Evolutionary conservation across 1,140 invertebrate genomes (phyloP), one percentile per base, ranked within the genome.

Genomic region (Oryctes rhinoceros): DNA sequence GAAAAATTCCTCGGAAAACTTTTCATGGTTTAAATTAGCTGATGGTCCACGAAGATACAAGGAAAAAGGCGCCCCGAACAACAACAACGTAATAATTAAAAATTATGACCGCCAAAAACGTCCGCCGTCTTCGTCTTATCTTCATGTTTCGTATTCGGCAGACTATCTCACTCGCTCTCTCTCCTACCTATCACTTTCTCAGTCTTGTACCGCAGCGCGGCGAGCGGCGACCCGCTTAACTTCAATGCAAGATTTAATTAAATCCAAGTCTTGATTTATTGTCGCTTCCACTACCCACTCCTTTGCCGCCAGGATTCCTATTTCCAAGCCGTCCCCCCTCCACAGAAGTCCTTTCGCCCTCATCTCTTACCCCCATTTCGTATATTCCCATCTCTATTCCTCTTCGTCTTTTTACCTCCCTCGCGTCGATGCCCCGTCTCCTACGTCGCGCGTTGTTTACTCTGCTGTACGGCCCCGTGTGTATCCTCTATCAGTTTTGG

Each of bases 181-280:
- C 81, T 81, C 78, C 80, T 79, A 77, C 65, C 81, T 78, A 53
- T 78, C 48, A 53, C 81, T 76, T 47, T 81, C 78, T 81, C 78
- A 62, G 81, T 81, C 81, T 65, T n/a, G 79, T 83, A 87, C 86
- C 87, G 82, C 85, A 87, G 87, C 87, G 87, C 87, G 86, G 86
- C 87, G 85, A 87, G 86, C 86, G 86, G 86, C 86, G 85, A 86
- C 85, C 86, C 86, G 85, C 86, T 86, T 85, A 86, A 87, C 86
- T 88, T 88, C 88, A 88, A 88, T 88, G 88, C 87, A 88, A 88
- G 88, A 88, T 88, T 88, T 88, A 88, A 88, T 88, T 88, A 88
- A 88, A 88, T 88, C 87, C 88, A 87, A 87, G 88, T 87, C 88
- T 90, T 91, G 90, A 91, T 91, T 91, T 91, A 91, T 91, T 89